These are phyloP conservation scores for Caloenas nicobarica DNA, from an alignment of 2,113 vertebrate species.

Conservation along the genomic window DNA sequence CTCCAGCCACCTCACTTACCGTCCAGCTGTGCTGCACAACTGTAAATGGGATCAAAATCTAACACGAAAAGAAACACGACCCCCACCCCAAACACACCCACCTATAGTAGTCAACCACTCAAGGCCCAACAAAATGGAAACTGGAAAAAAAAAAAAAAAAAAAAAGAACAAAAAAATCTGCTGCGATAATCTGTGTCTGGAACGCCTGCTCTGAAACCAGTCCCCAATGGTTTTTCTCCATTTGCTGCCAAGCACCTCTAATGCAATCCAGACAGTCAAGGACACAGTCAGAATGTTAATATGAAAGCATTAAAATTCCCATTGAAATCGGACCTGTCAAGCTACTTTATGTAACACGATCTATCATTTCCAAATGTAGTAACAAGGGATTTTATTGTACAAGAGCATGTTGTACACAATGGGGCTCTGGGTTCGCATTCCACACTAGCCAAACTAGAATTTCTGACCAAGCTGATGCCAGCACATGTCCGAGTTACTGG, in stretches of 20 bases:
- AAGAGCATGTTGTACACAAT: slow-evolving; percentile 38
- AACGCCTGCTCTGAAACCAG: not conserved
- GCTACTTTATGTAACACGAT: slow-evolving; percentile 66
- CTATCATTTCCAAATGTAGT: slow-evolving; percentile 62
- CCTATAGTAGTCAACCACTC: not conserved
- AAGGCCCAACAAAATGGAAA: not conserved
- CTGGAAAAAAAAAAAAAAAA: too few relatives aligned
- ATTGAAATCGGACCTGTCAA: slow-evolving; percentile 61
- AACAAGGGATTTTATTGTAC: slow-evolving; percentile 65
- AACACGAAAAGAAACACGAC: not conserved
- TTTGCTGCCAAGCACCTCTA: slow-evolving; percentile 63
- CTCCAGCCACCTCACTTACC: not conserved
- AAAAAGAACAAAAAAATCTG: too few relatives aligned
- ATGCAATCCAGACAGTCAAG: slow-evolving; percentile 56
- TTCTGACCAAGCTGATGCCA: not conserved
- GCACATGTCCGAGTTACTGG: not conserved
- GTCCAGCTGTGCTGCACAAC: rapidly evolving
- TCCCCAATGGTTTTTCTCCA: slow-evolving; percentile 31
- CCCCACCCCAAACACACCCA: not conserved
- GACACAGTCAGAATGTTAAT: slow-evolving; percentile 62
- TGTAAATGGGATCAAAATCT: not conserved
- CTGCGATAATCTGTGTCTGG: not conserved
- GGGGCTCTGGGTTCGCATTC: not conserved
- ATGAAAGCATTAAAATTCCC: slow-evolving; percentile 67
- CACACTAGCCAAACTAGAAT: not conserved